Evolutionary conservation across 2,797 vertebrate genomes (phyloP), one percentile per base, ranked within the genome.

Genomic region (Nannoperca obscura): DNA sequence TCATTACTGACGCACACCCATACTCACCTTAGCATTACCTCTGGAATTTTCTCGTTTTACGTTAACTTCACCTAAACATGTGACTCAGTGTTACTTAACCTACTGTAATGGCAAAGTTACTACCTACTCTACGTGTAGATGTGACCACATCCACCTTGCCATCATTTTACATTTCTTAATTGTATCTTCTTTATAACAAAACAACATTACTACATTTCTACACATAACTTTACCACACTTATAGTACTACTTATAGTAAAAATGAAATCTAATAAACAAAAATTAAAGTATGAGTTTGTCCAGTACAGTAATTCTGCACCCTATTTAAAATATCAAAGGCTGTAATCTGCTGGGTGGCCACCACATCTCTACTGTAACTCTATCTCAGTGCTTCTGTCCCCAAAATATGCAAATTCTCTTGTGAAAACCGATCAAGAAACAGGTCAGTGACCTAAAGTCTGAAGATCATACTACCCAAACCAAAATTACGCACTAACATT

Each of bases 21-120:
- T 73, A 68, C 76, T 74, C 83, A 84, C 82, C 83, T 78, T 71
- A 19, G 70, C 50, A 36, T 76, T 52, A 87, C 84, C 82, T 57
- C 80, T 50, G 62, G 63, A 80, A 38, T 75, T 54, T 72, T 73
- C 80, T 80, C 22, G 3, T 34, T 76, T 50, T 47, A 65, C 40
- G 11, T 46, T 59, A 59, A 40, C 49, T 61, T 20, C 24, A 17
- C 32, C 49, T 3, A n/a, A 66, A 72, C 52, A 32, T 34, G 22
- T 3, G 54, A 62, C 24, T 71, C 30, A 30, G 47, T 15, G 32
- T 54, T 46, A 42, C 44, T 65, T 44, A 22, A 17, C 55, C 11
- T 17, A 8, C 49, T 20, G 53, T 67, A 27, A 14, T 19, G 30
- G 30, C 22, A 53, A 3, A n/a, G 24, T 46, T 38, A 42, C 57